These are phyloP conservation scores for Umimayanthus kanabou DNA, from an alignment of 92 coral and sea anemone species.

Conservation along the genomic window DNA sequence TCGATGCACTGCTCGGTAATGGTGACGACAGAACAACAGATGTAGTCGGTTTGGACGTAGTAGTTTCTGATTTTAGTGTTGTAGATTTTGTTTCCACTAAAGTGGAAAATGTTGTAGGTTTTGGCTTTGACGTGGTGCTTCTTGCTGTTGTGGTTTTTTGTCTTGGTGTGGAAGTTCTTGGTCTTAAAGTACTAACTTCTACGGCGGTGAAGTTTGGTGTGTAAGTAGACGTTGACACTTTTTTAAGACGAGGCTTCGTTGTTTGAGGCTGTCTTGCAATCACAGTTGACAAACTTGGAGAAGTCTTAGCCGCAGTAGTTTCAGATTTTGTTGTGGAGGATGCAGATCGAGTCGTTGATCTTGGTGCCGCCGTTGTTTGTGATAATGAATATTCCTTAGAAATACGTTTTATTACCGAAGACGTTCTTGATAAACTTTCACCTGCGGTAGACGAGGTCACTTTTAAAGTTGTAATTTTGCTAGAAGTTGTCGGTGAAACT, in stretches of 20 bases:
- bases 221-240: neutral
- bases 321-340: conserved; percentile 6
- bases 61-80: conserved; percentile 7
- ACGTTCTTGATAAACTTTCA: neutral
- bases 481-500: too few species aligned
- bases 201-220: neutral
- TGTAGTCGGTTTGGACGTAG: neutral
- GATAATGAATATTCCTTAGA: conserved; percentile 8
- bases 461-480: neutral
- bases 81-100: neutral
- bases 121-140: conserved; percentile 3
- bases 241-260: neutral
- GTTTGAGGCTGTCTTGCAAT: neutral
- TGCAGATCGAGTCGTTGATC: neutral
- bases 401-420: neutral
- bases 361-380: conserved; percentile 3
- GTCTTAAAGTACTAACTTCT: neutral
- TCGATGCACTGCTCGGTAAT: neutral
- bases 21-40: neutral
- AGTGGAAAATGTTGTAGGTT: neutral
- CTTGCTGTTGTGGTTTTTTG: conserved; percentile 15
- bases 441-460: neutral
- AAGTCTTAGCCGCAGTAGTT: neutral
- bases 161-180: neutral
- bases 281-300: neutral